These are phyloP conservation scores for Exocentrus adspersus DNA, from an alignment of 2,888 invertebrate species.

Conservation along the genomic window DNA sequence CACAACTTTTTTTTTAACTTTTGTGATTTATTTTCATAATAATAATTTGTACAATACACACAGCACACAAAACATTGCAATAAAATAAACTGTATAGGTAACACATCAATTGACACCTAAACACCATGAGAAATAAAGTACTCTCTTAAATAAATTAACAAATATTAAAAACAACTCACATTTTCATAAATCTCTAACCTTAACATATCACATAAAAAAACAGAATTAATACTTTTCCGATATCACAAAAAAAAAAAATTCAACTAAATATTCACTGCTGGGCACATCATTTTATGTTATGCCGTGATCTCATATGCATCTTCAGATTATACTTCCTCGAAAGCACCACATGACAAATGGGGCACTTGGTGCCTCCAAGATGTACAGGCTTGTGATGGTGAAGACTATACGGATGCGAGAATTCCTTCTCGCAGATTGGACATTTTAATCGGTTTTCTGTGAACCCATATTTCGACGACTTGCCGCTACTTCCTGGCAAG, in stretches of 20 bases:
- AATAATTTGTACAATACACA: background rate
- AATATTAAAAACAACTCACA: slow-evolving; percentile 6
- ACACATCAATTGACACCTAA: slow-evolving; percentile 3
- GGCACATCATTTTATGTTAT: slow-evolving; percentile 31
- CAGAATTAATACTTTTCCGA: slow-evolving; percentile 13
- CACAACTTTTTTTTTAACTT: too few relatives aligned
- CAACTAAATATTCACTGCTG: background rate
- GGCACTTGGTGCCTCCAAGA: slow-evolving; percentile 44
- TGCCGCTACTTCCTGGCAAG: slow-evolving; percentile 16
- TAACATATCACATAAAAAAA: background rate
- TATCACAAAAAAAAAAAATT: slow-evolving; percentile 16
- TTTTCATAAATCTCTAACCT: slow-evolving; percentile 1
- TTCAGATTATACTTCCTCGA: slow-evolving; percentile 46
- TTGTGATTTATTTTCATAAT: too few relatives aligned
- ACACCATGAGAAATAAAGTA: background rate
- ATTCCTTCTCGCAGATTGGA: slow-evolving; percentile 41
- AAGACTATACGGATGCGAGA: slow-evolving; percentile 41
- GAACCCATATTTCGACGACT: slow-evolving; percentile 15
- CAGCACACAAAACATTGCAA: background rate
- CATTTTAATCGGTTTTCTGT: slow-evolving; percentile 35
- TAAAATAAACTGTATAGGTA: background rate
- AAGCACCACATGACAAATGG: slow-evolving; percentile 43
- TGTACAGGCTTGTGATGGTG: slow-evolving; percentile 46
- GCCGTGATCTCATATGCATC: slow-evolving; percentile 43
- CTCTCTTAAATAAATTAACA: slow-evolving; percentile 7